A percentile compares a stretch with the other conserved stretches of the same genome.
phyloP scores from a whole-genome alignment of 92 coral and sea anemone genomes.

The Bergia puertoricense region DNA sequence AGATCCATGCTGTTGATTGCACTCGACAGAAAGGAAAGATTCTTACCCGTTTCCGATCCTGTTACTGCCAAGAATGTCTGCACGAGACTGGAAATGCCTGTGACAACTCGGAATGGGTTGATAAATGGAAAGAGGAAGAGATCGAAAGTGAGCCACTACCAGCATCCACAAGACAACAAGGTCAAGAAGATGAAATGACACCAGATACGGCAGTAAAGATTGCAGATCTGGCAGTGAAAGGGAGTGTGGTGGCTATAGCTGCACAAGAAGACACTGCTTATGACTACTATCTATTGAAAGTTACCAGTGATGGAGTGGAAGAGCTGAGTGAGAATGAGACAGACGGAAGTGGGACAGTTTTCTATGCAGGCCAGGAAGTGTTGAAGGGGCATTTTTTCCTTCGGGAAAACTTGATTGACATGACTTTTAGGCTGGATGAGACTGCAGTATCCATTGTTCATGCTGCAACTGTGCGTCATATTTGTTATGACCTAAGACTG shows the following conservation, averaged over 20 bases:
- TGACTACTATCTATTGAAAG: no score
- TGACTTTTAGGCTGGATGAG: neutral
- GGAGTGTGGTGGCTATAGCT: no score
- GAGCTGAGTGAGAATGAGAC: no score
- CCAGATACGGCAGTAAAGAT: no score
- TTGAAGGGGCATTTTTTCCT: neutral
- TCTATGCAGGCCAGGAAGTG: neutral
- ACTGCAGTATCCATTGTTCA: constrained; percentile 37
- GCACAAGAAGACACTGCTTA: no score
- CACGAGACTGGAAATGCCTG: neutral
- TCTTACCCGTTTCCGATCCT: neutral
- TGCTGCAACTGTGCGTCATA: constrained; percentile 43
- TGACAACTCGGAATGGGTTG: neutral
- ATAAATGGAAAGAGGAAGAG: neutral
- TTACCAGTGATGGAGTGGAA: no score
- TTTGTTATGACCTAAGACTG: constrained; percentile 40
- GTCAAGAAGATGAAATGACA: no score
- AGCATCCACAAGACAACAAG: no score
- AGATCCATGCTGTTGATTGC: constrained; percentile 5
- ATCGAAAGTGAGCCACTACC: no score
- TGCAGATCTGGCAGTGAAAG: no score
- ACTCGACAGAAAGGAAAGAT: no score
- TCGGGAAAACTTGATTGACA: neutral
- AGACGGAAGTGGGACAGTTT: no score
- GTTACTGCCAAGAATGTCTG: constrained; percentile 6